phyloP scores from a whole-genome alignment of 2,888 invertebrate genomes.

The Ischnura elegans region DNA sequence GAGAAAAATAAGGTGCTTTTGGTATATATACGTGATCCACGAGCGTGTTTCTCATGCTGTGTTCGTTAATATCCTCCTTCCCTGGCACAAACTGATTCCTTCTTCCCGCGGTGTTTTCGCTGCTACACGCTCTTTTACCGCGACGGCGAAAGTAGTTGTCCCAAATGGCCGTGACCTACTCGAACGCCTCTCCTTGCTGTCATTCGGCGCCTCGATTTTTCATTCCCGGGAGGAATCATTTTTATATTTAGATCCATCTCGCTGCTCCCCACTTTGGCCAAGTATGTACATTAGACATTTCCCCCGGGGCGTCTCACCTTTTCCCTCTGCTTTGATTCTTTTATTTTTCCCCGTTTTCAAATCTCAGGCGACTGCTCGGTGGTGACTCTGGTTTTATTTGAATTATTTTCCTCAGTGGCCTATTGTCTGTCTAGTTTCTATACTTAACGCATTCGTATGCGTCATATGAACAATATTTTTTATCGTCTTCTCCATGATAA shows the following conservation, averaged over 20 bases:
- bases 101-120: neutral
- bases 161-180: slow-evolving; percentile 1
- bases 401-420: neutral
- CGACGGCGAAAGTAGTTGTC: neutral
- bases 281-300: neutral
- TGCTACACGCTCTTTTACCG: neutral
- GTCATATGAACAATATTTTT: no score
- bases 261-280: neutral
- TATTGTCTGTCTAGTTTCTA: no score
- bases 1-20: no score
- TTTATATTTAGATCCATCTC: neutral
- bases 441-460: no score
- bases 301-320: neutral
- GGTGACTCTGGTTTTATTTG: neutral
- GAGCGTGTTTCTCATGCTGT: neutral
- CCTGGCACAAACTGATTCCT: neutral
- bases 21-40: no score
- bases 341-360: neutral
- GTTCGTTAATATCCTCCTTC: neutral
- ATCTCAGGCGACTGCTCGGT: neutral
- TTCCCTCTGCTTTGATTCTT: neutral
- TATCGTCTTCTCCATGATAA: no score
- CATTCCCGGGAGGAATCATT: neutral
- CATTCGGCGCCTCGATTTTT: neutral
- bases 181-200: neutral